These are phyloP conservation scores for Lycocerus yunnanus DNA, from an alignment of 2,888 invertebrate species.

Conservation along the genomic window DNA sequence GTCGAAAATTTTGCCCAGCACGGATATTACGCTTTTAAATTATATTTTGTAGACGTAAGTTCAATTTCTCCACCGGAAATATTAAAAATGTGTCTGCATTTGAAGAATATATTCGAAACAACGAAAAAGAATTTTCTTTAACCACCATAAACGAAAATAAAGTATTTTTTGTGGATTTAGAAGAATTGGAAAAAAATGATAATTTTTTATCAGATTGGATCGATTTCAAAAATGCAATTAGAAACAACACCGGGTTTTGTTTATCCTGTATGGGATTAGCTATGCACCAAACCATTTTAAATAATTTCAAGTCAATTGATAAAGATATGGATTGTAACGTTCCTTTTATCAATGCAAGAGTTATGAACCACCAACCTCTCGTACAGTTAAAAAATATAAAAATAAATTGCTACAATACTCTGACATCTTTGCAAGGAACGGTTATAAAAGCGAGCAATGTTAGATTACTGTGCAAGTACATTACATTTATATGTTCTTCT, in stretches of 20 bases:
- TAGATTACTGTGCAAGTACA: conserved; percentile 72
- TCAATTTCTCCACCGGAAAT: conserved; percentile 57
- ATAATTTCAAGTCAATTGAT: background rate
- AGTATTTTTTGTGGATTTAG: conserved; percentile 64
- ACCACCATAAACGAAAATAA: conserved; percentile 64
- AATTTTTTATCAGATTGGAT: conserved; percentile 65
- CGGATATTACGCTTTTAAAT: conserved; percentile 71
- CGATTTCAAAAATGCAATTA: conserved; percentile 61
- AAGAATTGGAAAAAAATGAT: conserved; percentile 60
- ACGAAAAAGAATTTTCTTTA: conserved; percentile 58
- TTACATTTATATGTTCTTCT: conserved; percentile 76
- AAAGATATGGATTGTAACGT: conserved; percentile 44
- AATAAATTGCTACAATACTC: conserved; percentile 73
- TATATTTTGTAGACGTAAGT: conserved; percentile 70
- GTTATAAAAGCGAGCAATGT: conserved; percentile 80
- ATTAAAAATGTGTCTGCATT: conserved; percentile 59
- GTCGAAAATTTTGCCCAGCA: conserved; percentile 8
- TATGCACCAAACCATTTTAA: conserved; percentile 71
- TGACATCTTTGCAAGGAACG: conserved; percentile 82
- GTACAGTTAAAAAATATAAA: conserved; percentile 71
- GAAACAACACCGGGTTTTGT: conserved; percentile 68
- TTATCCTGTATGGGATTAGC: conserved; percentile 76
- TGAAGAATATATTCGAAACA: conserved; percentile 60
- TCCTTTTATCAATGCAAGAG: conserved; percentile 61
- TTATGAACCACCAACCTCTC: conserved; percentile 68